These are phyloP conservation scores for Bimastos eiseni DNA, from an alignment of 2,888 invertebrate genomes.

Conservation along the genomic window DNA sequence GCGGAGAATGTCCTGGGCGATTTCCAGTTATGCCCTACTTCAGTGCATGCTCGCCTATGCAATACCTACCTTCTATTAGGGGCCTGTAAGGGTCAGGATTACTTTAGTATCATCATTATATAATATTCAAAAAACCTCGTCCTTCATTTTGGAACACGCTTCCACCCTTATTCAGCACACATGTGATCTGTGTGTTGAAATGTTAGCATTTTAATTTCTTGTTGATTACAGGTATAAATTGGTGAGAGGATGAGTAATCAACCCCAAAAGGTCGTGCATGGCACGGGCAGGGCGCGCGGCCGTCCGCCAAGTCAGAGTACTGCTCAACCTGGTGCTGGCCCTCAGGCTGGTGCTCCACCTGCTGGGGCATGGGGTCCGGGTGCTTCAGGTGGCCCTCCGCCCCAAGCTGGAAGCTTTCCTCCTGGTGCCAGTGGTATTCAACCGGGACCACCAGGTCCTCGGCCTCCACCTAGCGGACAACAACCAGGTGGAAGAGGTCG, in stretches of 20 bases:
- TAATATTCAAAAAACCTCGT: too few species aligned
- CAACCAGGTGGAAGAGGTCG: slow-evolving; percentile 15
- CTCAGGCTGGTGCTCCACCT: neutral
- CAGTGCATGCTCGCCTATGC: too few species aligned
- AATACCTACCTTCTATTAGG: too few species aligned
- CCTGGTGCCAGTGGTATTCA: neutral
- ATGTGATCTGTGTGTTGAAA: neutral
- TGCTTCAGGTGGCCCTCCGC: neutral
- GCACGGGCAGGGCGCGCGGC: neutral
- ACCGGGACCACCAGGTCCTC: neutral
- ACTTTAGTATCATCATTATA: too few species aligned
- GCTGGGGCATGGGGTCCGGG: neutral
- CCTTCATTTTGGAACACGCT: too few species aligned
- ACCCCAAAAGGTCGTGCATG: neutral
- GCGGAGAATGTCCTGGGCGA: too few species aligned
- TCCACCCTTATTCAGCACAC: too few species aligned
- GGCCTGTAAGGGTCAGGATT: too few species aligned
- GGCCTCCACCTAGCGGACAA: neutral
- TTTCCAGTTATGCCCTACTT: too few species aligned
- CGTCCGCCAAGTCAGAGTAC: neutral
- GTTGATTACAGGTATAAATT: neutral
- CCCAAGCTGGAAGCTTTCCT: neutral
- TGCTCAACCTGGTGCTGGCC: neutral
- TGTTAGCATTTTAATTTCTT: neutral
- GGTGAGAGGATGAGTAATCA: slow-evolving; percentile 10